These are phyloP conservation scores for Jordanella pulchra DNA, from an alignment of 2,797 vertebrate genomes.

Conservation along the genomic window DNA sequence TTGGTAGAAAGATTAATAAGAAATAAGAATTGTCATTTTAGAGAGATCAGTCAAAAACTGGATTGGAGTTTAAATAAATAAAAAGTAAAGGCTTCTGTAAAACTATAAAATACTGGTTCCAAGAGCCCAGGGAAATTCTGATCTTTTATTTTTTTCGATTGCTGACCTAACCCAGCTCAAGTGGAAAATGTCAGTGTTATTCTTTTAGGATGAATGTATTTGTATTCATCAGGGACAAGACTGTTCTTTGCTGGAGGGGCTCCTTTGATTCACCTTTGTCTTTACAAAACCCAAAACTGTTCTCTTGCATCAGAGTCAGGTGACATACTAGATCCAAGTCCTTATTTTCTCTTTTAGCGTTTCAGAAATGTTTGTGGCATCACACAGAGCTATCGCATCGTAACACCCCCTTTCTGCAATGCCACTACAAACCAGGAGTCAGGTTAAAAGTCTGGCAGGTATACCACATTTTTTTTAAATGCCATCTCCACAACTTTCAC, in stretches of 20 bases:
- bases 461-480: not conserved
- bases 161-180: not conserved
- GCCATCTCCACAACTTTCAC: not conserved
- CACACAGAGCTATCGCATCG: too few relatives aligned
- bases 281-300: not conserved
- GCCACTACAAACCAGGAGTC: not conserved
- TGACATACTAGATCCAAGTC: not conserved
- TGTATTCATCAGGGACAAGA: not conserved
- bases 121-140: not conserved
- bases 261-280: not conserved
- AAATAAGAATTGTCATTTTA: not conserved
- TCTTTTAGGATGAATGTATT: not conserved
- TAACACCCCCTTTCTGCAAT: not conserved
- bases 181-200: not conserved
- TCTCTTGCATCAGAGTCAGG: not conserved
- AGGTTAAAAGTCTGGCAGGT: not conserved
- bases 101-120: not conserved
- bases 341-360: not conserved
- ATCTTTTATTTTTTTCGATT: not conserved
- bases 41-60: not conserved
- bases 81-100: not conserved
- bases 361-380: not conserved
- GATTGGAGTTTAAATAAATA: not conserved
- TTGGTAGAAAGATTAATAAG: not conserved
- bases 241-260: not conserved